Evolutionary conservation across 2,888 invertebrate genomes (phyloP), one percentile per base, ranked within the genome.

Genomic region (Caenorhabditis wallacei): DNA sequence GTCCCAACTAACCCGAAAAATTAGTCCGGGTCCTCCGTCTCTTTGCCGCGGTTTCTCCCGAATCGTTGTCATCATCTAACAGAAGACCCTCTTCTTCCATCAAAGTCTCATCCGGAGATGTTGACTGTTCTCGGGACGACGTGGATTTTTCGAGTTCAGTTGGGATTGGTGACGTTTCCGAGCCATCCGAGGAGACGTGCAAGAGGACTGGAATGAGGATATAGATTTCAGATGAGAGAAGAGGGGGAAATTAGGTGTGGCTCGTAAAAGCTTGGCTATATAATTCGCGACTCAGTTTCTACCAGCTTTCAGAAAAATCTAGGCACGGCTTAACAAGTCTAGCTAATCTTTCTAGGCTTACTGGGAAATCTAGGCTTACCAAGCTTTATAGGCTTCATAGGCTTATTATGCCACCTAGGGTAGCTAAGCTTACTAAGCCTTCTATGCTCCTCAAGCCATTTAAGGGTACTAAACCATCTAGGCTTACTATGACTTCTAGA

Each of bases 1-100:
- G n/a, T n/a, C n/a, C 56, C 20, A 54, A 54, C 16, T 11, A 18
- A 82, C 82, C 76, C 16, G 82, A 74, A 64, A 82, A 82, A 20
- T 82, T 82, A 16, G 83, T 83, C 35, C 83, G 51, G 0, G 83
- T 83, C 40, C 83, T 63, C 30, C 83, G 8, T 11, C 83, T 37
- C 46, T 83, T 83, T 24, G 83, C 79, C 4, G 82, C 54, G 0
- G 82, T 54, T 20, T 72, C 76, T 18, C 76, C 82, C 22, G 37
- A 30, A 18, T 64, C 79, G 13, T 48, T 57, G n/a, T 79, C 79
- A 20, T 76, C 71, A 8, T 70, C 70, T 30, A 69, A 1, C 5
- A 40, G 11, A 4, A 51, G 18, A 1, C 20, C 46, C 7, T 79
- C 79, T 2, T 71, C 79, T 7, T 70, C 79, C 20, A 71, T 22